These are phyloP conservation scores for Gephyroberyx darwinii DNA, from an alignment of 2,797 vertebrate genomes.

Conservation along the genomic window DNA sequence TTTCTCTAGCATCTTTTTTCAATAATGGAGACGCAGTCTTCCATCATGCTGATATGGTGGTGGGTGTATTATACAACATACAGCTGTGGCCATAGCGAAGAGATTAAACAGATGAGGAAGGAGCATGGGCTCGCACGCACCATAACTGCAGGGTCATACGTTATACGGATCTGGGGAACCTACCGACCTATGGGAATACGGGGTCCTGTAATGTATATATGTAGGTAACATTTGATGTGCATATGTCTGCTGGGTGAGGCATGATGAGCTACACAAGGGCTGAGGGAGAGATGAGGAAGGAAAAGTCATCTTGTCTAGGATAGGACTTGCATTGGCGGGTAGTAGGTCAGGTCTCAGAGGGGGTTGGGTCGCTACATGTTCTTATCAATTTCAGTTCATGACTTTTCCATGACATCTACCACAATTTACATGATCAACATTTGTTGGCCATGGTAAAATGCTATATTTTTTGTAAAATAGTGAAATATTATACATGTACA, in stretches of 20 bases:
- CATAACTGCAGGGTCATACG: conserved; percentile 18
- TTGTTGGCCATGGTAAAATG: conserved; percentile 6
- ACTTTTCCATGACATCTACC: too few relatives aligned
- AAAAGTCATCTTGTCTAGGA: not conserved
- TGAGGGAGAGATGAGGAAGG: not conserved
- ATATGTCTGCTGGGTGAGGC: conserved; percentile 10
- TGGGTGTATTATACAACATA: conserved; percentile 37
- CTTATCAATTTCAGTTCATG: too few relatives aligned
- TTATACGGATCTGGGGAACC: conserved; percentile 12
- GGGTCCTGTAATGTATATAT: not conserved
- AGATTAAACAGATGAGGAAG: conserved; percentile 58
- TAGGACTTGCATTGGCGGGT: not conserved
- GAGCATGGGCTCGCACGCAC: conserved; percentile 42
- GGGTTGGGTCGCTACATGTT: too few relatives aligned
- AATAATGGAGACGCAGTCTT: conserved; percentile 35
- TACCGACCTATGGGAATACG: not conserved
- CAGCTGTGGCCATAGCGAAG: conserved; percentile 55
- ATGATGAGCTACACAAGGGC: conserved; percentile 5
- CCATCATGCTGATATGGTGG: conserved; percentile 45
- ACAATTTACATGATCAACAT: not conserved
- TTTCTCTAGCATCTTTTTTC: conserved; percentile 49
- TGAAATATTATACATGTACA: not conserved
- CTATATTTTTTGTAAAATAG: not conserved
- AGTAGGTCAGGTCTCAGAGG: too few relatives aligned
- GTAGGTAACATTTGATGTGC: conserved; percentile 21